A percentile compares a stretch with the other conserved stretches of the same genome.
phyloP scores from a whole-genome alignment of 2,797 vertebrate species.

The Phyllotis vaccarum region DNA sequence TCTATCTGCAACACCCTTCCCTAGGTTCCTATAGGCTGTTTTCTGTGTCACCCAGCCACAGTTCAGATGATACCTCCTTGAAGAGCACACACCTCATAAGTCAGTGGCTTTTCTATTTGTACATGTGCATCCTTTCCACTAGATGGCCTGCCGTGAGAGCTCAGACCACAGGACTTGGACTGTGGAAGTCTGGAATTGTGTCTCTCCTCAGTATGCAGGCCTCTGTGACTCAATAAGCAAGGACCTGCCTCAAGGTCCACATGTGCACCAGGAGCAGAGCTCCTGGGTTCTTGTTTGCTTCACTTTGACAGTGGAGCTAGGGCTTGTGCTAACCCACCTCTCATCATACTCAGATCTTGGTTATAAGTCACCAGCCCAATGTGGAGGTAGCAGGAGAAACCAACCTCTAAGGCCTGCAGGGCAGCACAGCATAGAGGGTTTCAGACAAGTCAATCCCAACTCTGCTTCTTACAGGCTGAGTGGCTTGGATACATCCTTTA shows the following conservation, averaged over 20 bases:
- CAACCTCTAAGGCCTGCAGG: rapidly evolving
- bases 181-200: no score
- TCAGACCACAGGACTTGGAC: neutral
- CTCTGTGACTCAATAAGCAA: rapidly evolving
- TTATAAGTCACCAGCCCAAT: neutral
- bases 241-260: neutral
- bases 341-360: no score
- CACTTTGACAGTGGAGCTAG: neutral
- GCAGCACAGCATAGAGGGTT: rapidly evolving
- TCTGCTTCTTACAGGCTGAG: rapidly evolving
- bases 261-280: rapidly evolving
- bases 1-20: neutral
- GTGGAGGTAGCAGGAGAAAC: rapidly evolving
- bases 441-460: neutral
- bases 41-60: neutral
- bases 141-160: rapidly evolving
- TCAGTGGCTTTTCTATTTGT: neutral
- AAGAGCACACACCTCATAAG: neutral
- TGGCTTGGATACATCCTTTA: neutral
- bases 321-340: neutral
- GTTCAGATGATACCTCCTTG: neutral
- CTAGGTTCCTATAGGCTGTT: neutral
- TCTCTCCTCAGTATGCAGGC: neutral
- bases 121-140: neutral
- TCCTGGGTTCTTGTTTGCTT: rapidly evolving